Percentiles rank a stretch among this genome's conserved stretches.
These are phyloP conservation scores for Sebastiscus albofasciatus DNA, from an alignment of 2,797 vertebrate species.

Conservation along the genomic window DNA sequence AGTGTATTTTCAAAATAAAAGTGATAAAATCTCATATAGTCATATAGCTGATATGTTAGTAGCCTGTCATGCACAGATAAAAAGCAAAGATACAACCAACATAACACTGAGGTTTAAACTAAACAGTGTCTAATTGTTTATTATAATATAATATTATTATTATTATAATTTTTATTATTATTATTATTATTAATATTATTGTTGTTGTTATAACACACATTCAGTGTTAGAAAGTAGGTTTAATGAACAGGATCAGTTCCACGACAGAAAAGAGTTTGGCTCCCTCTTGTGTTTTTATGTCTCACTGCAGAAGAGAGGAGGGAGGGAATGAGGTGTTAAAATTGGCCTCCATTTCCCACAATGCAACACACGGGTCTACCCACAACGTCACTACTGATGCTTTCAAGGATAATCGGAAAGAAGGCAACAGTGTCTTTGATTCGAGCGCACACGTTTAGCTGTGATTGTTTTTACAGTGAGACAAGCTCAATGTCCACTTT, in stretches of 20 bases:
- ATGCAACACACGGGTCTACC: neutral
- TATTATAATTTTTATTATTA: too few relatives aligned
- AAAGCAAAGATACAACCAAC: neutral
- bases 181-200: too few relatives aligned
- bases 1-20: too few relatives aligned
- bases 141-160: neutral
- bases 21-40: too few relatives aligned
- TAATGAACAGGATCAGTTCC: neutral
- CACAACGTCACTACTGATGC: rapidly evolving
- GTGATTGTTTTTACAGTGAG: neutral
- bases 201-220: too few relatives aligned
- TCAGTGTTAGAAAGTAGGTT: neutral
- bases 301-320: neutral
- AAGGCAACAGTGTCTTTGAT: rapidly evolving
- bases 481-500: neutral
- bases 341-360: conserved; percentile 39
- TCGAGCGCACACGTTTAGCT: neutral
- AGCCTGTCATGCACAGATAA: neutral
- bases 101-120: neutral
- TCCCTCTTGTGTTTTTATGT: conserved; percentile 57
- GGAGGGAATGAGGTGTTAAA: rapidly evolving
- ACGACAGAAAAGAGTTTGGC: conserved; percentile 29
- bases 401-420: neutral
- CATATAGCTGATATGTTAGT: neutral
- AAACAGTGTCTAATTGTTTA: neutral